Percentiles rank a stretch among this genome's conserved stretches.
These are phyloP conservation scores for Cladorhizidae sp. DNA, from an alignment of 37 sponge, comb jelly and placozoan genomes.

Conservation along the genomic window DNA sequence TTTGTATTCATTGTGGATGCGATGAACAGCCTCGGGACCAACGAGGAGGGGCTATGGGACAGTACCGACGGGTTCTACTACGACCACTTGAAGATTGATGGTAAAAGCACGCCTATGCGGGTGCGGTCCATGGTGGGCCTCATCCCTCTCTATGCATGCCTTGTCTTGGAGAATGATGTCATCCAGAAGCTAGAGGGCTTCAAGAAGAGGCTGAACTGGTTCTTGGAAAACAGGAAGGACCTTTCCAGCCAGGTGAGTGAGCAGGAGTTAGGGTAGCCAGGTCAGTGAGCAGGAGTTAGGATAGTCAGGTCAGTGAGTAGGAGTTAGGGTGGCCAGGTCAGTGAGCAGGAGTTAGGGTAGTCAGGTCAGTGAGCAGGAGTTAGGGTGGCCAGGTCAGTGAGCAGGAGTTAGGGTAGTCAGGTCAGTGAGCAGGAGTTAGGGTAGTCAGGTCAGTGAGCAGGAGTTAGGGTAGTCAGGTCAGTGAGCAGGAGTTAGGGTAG, in stretches of 20 bases:
- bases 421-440: no score
- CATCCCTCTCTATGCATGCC: constrained; percentile 93
- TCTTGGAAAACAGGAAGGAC: constrained; percentile 82
- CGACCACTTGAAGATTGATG: constrained; percentile 77
- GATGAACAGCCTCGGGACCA: constrained; percentile 85
- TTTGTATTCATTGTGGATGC: constrained; percentile 94
- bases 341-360: no score
- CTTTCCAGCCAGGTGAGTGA: constrained; percentile 73
- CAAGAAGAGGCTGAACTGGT: constrained; percentile 89
- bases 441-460: no score
- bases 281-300: no score
- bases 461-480: no score
- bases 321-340: no score
- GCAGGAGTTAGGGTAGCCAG: no score
- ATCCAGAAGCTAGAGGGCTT: constrained; percentile 88
- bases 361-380: no score
- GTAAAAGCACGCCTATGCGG: constrained; percentile 65
- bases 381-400: no score
- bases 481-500: no score
- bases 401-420: no score
- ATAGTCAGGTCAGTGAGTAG: no score
- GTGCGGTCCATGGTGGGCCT: constrained; percentile 95
- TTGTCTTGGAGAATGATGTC: constrained; percentile 88
- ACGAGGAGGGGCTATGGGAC: constrained; percentile 86
- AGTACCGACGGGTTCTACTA: constrained; percentile 96